Evolutionary conservation across 1,140 invertebrate genomes (phyloP), one percentile per base, ranked within the genome.

Genomic region (Psix sp.): DNA sequence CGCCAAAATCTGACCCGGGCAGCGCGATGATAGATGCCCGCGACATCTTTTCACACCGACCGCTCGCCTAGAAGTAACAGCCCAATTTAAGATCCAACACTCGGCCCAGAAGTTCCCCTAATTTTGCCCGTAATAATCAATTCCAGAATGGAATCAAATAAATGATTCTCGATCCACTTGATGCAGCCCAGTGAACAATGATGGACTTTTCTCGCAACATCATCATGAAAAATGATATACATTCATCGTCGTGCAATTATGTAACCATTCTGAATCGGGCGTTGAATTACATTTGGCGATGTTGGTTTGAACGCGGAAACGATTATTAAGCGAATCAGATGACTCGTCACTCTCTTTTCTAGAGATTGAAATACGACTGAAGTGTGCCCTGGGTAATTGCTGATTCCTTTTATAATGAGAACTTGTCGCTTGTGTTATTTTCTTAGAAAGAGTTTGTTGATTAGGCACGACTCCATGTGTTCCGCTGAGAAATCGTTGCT

Each of bases 1-100:
- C 82, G 70, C 78, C 71, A n/a, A 29, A 29, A 29, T 10, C 7
- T 29, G n/a, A 76, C 82, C 83, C 75, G 73, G 78, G 78, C 81
- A 4, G 3, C 66, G 43, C 75, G 60, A 80, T 86, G 84, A 87
- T 83, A 79, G 84, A 87, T 87, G 83, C 81, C 79, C 51, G 40
- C 78, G 62, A 56, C 74, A 79, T 76, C 81, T 82, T 87, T 87
- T 86, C 84, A 84, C 39, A 51, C 54, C 18, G 59, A 72, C 59
- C 76, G 73, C 77, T 86, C 83, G 83, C 76, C 82, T 81, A 81
- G 82, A 86, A 87, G 78, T 82, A 84, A 86, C 82, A 75, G n/a
- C n/a, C 73, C 80, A 83, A 86, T 86, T 86, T 84, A 87, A 86
- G 84, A 82, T 84, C 80, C 78, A 71, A 68, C 77, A 73, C 66